These are phyloP conservation scores for Syrmaticus mikado DNA, from an alignment of 2,113 vertebrate genomes.

Conservation along the genomic window DNA sequence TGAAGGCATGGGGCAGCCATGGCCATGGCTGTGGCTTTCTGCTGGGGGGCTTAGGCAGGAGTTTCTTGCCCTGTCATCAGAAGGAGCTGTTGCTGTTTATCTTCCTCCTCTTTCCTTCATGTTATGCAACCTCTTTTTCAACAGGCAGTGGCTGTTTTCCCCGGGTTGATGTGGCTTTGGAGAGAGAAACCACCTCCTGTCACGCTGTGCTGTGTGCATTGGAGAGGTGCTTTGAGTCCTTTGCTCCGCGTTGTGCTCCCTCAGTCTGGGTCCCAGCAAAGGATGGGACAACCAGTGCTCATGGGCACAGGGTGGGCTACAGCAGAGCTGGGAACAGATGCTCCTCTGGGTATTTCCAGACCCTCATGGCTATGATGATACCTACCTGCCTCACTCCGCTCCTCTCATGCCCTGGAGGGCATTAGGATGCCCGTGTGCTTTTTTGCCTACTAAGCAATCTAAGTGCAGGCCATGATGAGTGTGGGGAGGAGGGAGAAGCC, in stretches of 20 bases:
- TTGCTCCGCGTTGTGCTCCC: not conserved
- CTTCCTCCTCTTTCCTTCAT: not conserved
- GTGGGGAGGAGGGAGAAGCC: not conserved
- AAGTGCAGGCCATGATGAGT: not conserved
- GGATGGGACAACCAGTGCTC: no score
- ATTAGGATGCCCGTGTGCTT: not conserved
- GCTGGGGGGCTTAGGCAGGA: not conserved
- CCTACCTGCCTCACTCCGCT: not conserved
- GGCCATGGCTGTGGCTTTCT: not conserved
- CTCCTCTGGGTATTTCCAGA: not conserved
- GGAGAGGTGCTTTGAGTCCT: not conserved
- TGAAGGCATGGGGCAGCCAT: not conserved
- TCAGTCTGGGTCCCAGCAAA: no score
- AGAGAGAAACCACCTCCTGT: no score
- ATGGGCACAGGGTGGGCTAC: no score
- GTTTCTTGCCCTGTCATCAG: constrained; percentile 31
- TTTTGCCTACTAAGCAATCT: not conserved
- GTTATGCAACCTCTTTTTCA: constrained; percentile 43
- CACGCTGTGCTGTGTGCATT: not conserved
- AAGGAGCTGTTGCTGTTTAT: constrained; percentile 48
- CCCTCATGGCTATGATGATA: not conserved
- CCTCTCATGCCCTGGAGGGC: not conserved
- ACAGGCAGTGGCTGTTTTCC: constrained; percentile 8
- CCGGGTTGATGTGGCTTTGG: not conserved
- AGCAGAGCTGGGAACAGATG: not conserved